Evolutionary conservation across 1,140 invertebrate genomes (phyloP), one percentile per base, ranked within the genome.

Genomic region (Drosophila lowei): DNA sequence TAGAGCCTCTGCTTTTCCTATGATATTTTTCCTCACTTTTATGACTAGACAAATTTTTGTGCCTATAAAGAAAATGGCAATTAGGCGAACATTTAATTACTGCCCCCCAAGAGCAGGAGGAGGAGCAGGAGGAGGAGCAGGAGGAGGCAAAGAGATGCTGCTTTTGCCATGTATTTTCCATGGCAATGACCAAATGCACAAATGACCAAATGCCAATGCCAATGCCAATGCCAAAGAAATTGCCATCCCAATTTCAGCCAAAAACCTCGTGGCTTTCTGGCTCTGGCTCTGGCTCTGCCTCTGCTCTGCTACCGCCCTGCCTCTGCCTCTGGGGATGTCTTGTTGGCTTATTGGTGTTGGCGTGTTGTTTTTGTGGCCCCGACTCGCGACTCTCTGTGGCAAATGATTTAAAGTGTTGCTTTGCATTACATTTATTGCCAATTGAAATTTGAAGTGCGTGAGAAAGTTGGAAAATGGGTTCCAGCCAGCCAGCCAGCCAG

Each of bases 351-450:
- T 78, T 86, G 83, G 79, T 86, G 83, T 81, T 88, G 83, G 74
- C 83, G 84, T 68, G 65, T 68, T 68, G 65, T 88, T 88, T 78
- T 74, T 73, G 64, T 38, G 72, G 60, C 67, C 65, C 41, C 56
- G 8, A 38, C 34, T 23, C 23, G 23, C 34, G 64, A 47, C 42
- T 48, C 80, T 84, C 80, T 38, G 11, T 38, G 60, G 81, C 80
- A 84, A 77, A 90, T 90, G 89, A 90, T 90, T 90, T 90, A 90
- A 90, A 90, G 89, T 90, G 89, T 90, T 90, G 89, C 89, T 80
- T 90, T 90, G 89, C 89, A 90, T 90, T 90, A 90, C 89, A 90
- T 90, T 90, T 90, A 90, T 90, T 90, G 89, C 89, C 89, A 89
- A 90, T 90, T 90, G 89, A 90, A 90, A 90, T 89, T 89, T 90